phyloP scores from a whole-genome alignment of 2,888 invertebrate genomes.

The Megamerina dolium region DNA sequence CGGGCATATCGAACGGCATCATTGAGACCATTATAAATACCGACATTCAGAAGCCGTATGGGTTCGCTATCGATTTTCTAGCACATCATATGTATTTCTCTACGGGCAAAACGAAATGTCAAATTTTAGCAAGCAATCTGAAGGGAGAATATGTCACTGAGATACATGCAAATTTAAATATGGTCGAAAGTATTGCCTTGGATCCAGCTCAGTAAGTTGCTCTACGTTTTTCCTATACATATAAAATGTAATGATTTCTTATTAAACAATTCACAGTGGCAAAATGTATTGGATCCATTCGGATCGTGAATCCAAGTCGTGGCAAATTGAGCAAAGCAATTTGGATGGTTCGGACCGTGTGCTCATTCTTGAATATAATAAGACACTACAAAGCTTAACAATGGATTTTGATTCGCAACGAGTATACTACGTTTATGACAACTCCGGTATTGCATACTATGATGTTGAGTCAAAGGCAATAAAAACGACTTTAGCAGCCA shows the following conservation, averaged over 20 bases:
- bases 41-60: slow-evolving; percentile 53
- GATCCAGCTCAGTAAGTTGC: slow-evolving; percentile 56
- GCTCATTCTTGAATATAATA: slow-evolving; percentile 33
- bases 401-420: slow-evolving; percentile 56
- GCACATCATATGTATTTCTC: slow-evolving; percentile 59
- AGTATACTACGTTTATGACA: slow-evolving; percentile 66
- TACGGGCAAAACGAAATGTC: slow-evolving; percentile 51
- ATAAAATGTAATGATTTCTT: slow-evolving; percentile 1
- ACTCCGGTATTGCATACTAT: slow-evolving; percentile 56
- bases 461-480: slow-evolving; percentile 50
- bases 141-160: slow-evolving; percentile 64
- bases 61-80: slow-evolving; percentile 79
- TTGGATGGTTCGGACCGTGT: slow-evolving; percentile 60
- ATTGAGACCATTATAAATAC: slow-evolving; percentile 70
- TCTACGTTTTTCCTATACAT: neutral
- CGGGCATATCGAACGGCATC: slow-evolving; percentile 61
- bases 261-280: slow-evolving; percentile 45
- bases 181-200: slow-evolving; percentile 62
- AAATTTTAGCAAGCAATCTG: slow-evolving; percentile 65
- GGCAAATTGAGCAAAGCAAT: slow-evolving; percentile 56
- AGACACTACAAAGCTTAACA: slow-evolving; percentile 53
- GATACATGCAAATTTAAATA: slow-evolving; percentile 41
- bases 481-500: slow-evolving; percentile 35
- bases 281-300: slow-evolving; percentile 57
- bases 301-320: slow-evolving; percentile 37